Percentiles rank a stretch among this genome's conserved stretches.
These are phyloP conservation scores for Eira barbara DNA, from an alignment of 2,113 vertebrate genomes.

Conservation along the genomic window DNA sequence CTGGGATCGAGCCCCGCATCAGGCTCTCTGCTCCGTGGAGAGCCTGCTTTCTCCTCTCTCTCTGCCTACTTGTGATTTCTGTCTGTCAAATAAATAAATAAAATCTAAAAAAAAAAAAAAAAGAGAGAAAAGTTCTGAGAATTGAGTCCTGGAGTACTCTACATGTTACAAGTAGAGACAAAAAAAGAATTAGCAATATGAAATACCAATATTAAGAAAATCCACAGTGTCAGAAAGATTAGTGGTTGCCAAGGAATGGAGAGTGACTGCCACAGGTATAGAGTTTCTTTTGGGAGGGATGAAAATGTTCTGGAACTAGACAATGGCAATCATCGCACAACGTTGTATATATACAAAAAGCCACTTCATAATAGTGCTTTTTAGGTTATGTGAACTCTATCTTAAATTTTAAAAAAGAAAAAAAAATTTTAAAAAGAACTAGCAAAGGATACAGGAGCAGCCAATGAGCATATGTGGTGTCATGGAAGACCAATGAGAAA, in stretches of 20 bases:
- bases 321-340: neutral
- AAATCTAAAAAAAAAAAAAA: too few species aligned
- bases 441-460: neutral
- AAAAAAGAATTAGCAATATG: neutral
- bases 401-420: neutral
- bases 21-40: too few species aligned
- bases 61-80: too few species aligned
- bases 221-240: neutral
- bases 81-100: too few species aligned
- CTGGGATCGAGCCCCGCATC: too few species aligned
- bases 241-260: neutral
- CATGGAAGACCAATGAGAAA: neutral
- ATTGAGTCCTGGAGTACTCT: neutral
- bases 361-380: neutral
- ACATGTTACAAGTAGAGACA: neutral
- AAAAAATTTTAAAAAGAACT: too few species aligned
- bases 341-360: neutral
- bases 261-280: neutral
- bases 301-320: neutral
- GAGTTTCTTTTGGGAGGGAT: neutral
- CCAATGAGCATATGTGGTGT: neutral
- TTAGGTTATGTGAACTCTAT: neutral
- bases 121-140: neutral
- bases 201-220: neutral
- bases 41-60: too few species aligned